These are phyloP conservation scores for Prunella fulvescens DNA, from an alignment of 2,113 vertebrate species.

Conservation along the genomic window DNA sequence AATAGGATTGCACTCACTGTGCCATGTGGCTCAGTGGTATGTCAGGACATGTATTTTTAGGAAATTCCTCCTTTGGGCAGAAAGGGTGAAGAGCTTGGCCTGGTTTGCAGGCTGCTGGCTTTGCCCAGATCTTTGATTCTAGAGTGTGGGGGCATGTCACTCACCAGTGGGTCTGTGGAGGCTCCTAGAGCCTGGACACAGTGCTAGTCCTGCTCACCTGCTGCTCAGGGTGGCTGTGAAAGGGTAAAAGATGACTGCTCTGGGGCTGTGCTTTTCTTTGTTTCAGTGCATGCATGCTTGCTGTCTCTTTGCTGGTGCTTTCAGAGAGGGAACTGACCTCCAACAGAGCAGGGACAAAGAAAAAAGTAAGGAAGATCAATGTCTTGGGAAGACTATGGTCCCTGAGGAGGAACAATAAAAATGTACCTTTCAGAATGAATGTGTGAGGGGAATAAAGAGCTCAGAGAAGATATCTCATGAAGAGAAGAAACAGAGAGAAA, in stretches of 20 bases:
- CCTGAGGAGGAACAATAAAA: not conserved
- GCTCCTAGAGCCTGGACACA: not conserved
- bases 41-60: conserved; percentile 61
- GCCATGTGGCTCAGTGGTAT: conserved; percentile 54
- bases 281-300: not conserved
- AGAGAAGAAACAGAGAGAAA: not conserved
- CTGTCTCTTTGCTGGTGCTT: not conserved
- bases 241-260: not conserved
- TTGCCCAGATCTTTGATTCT: not conserved
- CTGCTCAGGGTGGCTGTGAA: not conserved
- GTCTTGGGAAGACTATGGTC: not conserved
- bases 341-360: not conserved
- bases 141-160: not conserved
- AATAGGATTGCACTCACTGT: conserved; percentile 57
- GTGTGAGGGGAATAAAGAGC: not conserved
- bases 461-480: not conserved
- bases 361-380: not conserved
- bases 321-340: not conserved
- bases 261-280: not conserved
- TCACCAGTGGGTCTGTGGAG: not conserved
- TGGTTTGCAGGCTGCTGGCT: conserved; percentile 11
- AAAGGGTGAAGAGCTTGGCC: conserved; percentile 30
- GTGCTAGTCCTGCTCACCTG: not conserved
- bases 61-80: conserved; percentile 59
- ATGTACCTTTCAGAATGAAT: not conserved